Base-by-base conservation (phyloP, 2,888 invertebrate species). In the Pyrocoelia pectoralis region DNA sequence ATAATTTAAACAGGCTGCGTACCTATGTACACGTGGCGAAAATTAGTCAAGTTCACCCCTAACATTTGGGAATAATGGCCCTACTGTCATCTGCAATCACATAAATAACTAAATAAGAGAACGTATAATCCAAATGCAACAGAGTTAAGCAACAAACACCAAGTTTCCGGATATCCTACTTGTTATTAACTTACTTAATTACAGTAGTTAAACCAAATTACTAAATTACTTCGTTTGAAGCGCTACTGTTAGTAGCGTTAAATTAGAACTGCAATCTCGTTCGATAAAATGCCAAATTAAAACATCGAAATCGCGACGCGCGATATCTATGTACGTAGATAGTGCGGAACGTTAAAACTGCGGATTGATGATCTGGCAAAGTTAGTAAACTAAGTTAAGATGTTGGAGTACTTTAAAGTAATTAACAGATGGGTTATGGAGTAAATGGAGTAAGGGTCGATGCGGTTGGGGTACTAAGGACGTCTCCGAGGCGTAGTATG, bases 381-480 rank as follows among this genome's bases (percentile, higher is more conserved):
- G 61, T 56, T 63, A 61, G 52, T 38, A 63, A 68, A 68, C 67
- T 62, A 65, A 68, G 67, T 70, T 71, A 67, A 67, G 64, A 66
- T 61, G 67, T 70, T 59, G 65, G 65, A 67, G 70, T 69, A 70
- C 68, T 70, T 70, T 70, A 69, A 69, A 70, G 68, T 72, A 69
- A 72, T 70, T 72, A 72, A 72, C 72, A 68, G 69, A 72, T 72
- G 70, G 69, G 70, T 70, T 72, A 70, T 72, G 68, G 68, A 66
- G 67, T 67, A 68, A 72, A 70, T 69, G 69, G 67, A 51, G 68
- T 64, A 62, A 55, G 69, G 68, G 70, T 58, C 67, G 65, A 58
- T 65, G 69, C 62, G 70, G 71, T 71, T 69, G 69, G 61, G 64
- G 56, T 69, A 69, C 69, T 71, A 69, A 70, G 65, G 60, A 68